phyloP scores from a whole-genome alignment of 2,113 vertebrate species.

The Pelmatolapia mariae region DNA sequence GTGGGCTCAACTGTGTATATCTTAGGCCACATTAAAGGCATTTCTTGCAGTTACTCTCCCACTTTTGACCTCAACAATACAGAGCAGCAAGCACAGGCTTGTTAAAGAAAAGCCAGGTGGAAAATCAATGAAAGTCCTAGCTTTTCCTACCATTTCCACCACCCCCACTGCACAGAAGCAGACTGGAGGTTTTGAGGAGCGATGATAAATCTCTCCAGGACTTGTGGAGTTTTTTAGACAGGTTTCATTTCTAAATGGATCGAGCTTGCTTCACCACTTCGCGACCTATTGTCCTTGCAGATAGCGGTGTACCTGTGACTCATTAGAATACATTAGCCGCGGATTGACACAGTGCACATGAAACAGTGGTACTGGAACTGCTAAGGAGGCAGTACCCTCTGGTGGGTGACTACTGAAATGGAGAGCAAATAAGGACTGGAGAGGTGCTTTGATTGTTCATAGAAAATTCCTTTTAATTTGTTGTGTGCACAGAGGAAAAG shows the following conservation, averaged over 20 bases:
- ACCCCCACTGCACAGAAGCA: background rate
- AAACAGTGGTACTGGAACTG: background rate
- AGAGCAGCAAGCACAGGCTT: background rate
- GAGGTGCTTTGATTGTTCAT: slow-evolving; percentile 28
- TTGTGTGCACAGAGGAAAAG: slow-evolving; percentile 36
- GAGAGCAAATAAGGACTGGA: slow-evolving; percentile 4
- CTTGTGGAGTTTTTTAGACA: slow-evolving; percentile 8
- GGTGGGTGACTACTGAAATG: slow-evolving; percentile 42
- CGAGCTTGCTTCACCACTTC: background rate
- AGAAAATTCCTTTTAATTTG: slow-evolving; percentile 43
- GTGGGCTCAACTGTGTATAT: background rate
- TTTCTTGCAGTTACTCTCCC: background rate
- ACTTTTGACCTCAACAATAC: slow-evolving; percentile 21
- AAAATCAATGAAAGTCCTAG: slow-evolving; percentile 51
- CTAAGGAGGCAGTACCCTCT: slow-evolving; percentile 50
- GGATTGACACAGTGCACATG: slow-evolving; percentile 32
- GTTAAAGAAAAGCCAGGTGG: slow-evolving; percentile 26
- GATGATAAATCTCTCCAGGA: slow-evolving; percentile 11
- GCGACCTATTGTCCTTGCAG: slow-evolving; percentile 52
- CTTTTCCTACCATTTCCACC: slow-evolving; percentile 28
- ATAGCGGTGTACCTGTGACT: slow-evolving; percentile 9
- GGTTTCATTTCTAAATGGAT: slow-evolving; percentile 39
- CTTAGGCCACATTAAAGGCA: background rate
- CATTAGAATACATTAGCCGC: slow-evolving; percentile 33
- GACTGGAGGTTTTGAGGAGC: background rate